Base-by-base conservation (phyloP, 2,797 vertebrate species). In the Lagocephalus sceleratus region DNA sequence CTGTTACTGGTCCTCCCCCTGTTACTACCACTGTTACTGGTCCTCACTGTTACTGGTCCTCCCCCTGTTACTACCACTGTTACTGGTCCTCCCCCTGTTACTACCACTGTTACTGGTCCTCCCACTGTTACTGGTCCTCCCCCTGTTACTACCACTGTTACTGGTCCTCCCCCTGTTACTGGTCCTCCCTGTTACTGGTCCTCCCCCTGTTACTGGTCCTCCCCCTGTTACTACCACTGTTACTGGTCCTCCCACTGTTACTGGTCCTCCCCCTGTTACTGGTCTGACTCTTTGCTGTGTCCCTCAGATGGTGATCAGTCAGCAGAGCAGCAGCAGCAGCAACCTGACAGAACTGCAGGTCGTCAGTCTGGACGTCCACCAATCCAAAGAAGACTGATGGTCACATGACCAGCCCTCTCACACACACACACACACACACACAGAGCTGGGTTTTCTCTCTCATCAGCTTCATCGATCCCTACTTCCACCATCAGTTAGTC, bases 301-400 rank as follows among this genome's bases (percentile, higher is more conserved):
- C 15, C 19, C 62, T 26, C 45, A 85, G 78, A 94, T 96, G 79
- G 91, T 98, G 57, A 94, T 97, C 60, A 94, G 95, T 52, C 95
- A 95, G 89, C 94, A 94, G 84, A 53, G 69, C 57, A 85, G 29
- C 32, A 85, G 90, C 68, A 92, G 86, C 68, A 92, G 86, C 81
- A 94, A 91, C 85, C 89, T 97, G 81, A 94, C 95, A 0, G 95
- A 97, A 88, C 91, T 97, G 59, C 94, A 95, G 84, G 94, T 96
- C 51, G 94, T 97, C 75, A 95, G 93, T 80, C 76, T 97, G 90
- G 95, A 97, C 14, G 82, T 91, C 46, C 79, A 93, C 39, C 94
- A 94, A 84, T 75, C 89, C 76, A 96, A 96, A 88, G 94, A 90
- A 50, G 92, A 95, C 85, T 97, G 92, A 95, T 16, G 1, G 46